Conservation (phyloP, 2,888 invertebrate species). For the Archips xylosteana region DNA sequence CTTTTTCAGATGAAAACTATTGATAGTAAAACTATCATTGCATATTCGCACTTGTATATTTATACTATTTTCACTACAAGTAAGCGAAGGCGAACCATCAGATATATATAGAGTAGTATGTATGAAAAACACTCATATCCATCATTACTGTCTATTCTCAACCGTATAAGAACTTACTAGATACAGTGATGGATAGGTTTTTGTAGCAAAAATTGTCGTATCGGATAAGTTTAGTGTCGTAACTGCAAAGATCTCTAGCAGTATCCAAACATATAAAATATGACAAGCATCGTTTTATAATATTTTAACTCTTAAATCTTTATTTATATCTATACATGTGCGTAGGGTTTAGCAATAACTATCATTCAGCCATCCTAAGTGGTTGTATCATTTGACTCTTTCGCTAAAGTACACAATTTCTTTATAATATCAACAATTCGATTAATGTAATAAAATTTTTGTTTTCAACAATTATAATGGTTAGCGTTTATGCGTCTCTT, state of each 20-base stretch:
- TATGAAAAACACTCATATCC: background rate
- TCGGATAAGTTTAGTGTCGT: background rate
- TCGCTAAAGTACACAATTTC: constrained; percentile 48
- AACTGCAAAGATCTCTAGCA: constrained; percentile 3
- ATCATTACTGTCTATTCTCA: constrained; percentile 1
- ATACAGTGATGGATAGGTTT: background rate
- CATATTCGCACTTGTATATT: no score
- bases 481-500: constrained; percentile 18
- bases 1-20: no score
- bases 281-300: constrained; percentile 45
- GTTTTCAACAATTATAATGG: constrained; percentile 25
- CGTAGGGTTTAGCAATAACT: constrained; percentile 71
- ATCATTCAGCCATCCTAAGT: constrained; percentile 65
- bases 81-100: no score
- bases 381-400: constrained; percentile 48
- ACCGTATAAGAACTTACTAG: background rate
- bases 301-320: constrained; percentile 49
- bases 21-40: no score
- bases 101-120: background rate
- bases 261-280: constrained; percentile 18
- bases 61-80: no score
- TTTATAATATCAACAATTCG: constrained; percentile 22
- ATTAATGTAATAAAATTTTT: constrained; percentile 16
- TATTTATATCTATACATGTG: constrained; percentile 60
- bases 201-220: background rate